Evolutionary conservation across 2,113 vertebrate genomes (phyloP), one percentile per base, ranked within the genome.

Genomic region (Sturnira hondurensis): DNA sequence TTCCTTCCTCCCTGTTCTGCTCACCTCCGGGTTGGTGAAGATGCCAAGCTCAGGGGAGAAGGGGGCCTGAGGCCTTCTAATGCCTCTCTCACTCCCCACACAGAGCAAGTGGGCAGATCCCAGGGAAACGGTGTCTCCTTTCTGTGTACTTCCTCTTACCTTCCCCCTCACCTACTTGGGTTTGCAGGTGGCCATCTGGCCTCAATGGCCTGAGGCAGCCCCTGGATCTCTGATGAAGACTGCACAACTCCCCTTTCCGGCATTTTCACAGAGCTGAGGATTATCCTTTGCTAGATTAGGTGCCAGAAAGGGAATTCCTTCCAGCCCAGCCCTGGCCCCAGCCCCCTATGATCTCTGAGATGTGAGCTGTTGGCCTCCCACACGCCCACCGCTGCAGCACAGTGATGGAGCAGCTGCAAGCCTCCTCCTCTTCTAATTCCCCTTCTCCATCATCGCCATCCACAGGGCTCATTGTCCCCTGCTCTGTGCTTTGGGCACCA

Each of bases 401-500:
- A 26, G 14, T 17, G n/a, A 45, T 56, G 63, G 52, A 58, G 58
- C 58, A 38, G 38, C 70, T 31, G 0, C 1, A 24, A n/a, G 8
- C 17, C 43, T 10, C 68, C 36, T n/a, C 52, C 33, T 86, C 52
- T 82, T 56, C 83, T 24, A 7, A 1, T 7, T 20, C 56, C 36
- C 58, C 54, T 67, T 80, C 52, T 8, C 31, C 31, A 0, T 14
- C 50, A 12, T 9, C 52, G 14, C 26, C 43, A 20, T 20, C 45
- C 9, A 0, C 5, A 41, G 31, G 45, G 7, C 17, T 58, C 5
- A 16, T 0, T 16, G 22, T 7, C 12, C 61, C 8, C 41, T 31
- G 17, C n/a, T 54, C 38, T 43, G 5, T 17, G 65, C 58, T n/a
- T 38, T 36, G n/a, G 54, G 45, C 80, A 33, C 38, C 10, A 16